Evolutionary conservation across 2,113 vertebrate species (phyloP), one percentile per base, ranked within the genome.

Genomic region (Dipodomys merriami): DNA sequence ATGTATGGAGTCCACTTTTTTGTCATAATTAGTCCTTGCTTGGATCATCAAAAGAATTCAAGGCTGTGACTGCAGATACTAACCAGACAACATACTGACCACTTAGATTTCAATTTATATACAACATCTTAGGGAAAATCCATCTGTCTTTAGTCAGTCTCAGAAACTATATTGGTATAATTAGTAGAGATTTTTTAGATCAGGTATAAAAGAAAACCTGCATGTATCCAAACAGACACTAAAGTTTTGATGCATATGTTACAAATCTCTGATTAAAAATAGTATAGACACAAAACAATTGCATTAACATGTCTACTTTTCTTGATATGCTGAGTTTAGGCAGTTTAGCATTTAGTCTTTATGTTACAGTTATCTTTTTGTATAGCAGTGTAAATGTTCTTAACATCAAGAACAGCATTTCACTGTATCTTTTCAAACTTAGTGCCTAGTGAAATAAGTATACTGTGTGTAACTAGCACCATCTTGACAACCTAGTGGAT

Each of bases 21-120:
- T 82, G 76, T 68, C 87, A 46, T 87, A 49, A 94, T 96, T 94
- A 94, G 77, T 92, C 90, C 86, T 88, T 89, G 25, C 46, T 81
- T n/a, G 76, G 60, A 79, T 84, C 81, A 95, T 95, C 80, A 96
- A 95, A 92, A 69, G 76, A 88, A 64, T 33, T 19, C n/a, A 86
- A 84, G 46, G 65, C 86, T 82, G 9, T 86, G n/a, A 29, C 57
- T 62, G 22, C 1, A 74, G 89, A 96, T 60, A 79, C 60, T 74
- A 93, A 95, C 64, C 88, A 96, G 95, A 89, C 65, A 85, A 78
- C 33, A 79, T 12, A 53, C 33, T 88, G 49, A 64, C 67, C 88
- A 88, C 53, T 95, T 84, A 67, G 0, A 8, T 62, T 96, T 86
- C 89, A 91, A 83, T 96, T 93, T 93, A 49, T 78, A 87, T 78